Conservation (phyloP, 2,797 vertebrate genomes). For the Carduelis carduelis region DNA sequence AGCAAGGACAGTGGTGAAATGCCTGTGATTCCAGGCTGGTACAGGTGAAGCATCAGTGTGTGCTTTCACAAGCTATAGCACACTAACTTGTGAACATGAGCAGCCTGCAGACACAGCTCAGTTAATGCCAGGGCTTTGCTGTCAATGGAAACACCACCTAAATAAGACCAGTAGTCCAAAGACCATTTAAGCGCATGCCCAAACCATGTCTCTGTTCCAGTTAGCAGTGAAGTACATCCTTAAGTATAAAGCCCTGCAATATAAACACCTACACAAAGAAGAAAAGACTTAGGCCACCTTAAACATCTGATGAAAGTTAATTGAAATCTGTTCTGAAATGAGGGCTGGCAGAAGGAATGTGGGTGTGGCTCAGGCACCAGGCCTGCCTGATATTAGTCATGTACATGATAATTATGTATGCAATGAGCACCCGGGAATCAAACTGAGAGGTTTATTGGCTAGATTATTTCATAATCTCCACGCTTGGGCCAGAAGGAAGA, state of each 20-base stretch:
- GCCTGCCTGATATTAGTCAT: conserved; percentile 24
- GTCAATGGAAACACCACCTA: not conserved
- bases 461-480: not conserved
- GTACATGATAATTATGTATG: not conserved
- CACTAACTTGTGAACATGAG: rapidly evolving
- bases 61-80: not conserved
- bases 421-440: not conserved
- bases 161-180: not conserved
- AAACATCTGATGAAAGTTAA: conserved; percentile 36
- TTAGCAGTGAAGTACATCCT: not conserved
- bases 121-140: not conserved
- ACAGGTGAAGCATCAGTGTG: not conserved
- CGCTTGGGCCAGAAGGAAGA: not conserved
- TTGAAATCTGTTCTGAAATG: conserved; percentile 34
- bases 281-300: not conserved
- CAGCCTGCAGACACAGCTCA: not conserved
- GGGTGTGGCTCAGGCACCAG: conserved; percentile 21
- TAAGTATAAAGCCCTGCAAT: not conserved
- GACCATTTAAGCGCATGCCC: not conserved
- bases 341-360: not conserved
- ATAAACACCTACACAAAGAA: conserved; percentile 5
- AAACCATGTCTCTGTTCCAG: not conserved
- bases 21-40: not conserved
- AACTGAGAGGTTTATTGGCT: not conserved
- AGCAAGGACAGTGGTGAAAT: not conserved